These are phyloP conservation scores for Takifugu bimaculatus DNA, from an alignment of 2,113 vertebrate species.

Conservation along the genomic window DNA sequence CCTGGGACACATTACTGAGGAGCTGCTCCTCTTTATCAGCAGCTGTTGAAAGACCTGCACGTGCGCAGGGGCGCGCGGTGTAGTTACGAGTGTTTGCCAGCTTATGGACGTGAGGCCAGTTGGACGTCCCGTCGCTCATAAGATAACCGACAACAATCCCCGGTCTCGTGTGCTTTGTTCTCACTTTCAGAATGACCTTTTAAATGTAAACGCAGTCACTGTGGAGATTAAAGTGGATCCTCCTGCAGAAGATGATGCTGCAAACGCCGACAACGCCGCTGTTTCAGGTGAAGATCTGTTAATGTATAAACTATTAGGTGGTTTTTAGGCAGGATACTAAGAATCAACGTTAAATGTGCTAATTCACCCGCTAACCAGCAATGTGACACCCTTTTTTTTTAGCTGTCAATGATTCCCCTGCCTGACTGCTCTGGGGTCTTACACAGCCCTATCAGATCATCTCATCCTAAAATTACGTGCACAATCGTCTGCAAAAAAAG, in stretches of 20 bases:
- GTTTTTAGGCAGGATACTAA: too few species aligned
- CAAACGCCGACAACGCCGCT: slow-evolving; percentile 85
- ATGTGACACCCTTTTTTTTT: not conserved
- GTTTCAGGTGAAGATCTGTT: not conserved
- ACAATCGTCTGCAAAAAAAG: too few species aligned
- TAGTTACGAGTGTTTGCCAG: not conserved
- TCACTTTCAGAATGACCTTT: slow-evolving; percentile 60
- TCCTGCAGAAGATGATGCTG: slow-evolving; percentile 79
- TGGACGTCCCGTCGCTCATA: not conserved
- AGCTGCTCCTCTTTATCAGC: slow-evolving; percentile 56
- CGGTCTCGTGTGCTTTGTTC: not conserved
- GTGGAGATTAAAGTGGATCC: slow-evolving; percentile 78
- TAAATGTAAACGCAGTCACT: slow-evolving; percentile 69
- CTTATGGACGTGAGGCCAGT: not conserved
- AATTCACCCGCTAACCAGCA: too few species aligned
- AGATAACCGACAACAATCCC: not conserved
- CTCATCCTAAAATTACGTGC: not conserved
- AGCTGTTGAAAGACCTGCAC: slow-evolving; percentile 21
- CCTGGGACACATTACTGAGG: slow-evolving; percentile 44
- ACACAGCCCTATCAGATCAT: slow-evolving; percentile 17
- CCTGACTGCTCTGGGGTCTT: slow-evolving; percentile 1
- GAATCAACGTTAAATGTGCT: too few species aligned
- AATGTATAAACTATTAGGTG: too few species aligned
- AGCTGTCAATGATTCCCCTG: too few species aligned
- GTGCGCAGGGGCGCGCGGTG: not conserved